Evolutionary conservation across 2,113 vertebrate genomes (phyloP).

Genomic region (Anhinga anhinga): DNA sequence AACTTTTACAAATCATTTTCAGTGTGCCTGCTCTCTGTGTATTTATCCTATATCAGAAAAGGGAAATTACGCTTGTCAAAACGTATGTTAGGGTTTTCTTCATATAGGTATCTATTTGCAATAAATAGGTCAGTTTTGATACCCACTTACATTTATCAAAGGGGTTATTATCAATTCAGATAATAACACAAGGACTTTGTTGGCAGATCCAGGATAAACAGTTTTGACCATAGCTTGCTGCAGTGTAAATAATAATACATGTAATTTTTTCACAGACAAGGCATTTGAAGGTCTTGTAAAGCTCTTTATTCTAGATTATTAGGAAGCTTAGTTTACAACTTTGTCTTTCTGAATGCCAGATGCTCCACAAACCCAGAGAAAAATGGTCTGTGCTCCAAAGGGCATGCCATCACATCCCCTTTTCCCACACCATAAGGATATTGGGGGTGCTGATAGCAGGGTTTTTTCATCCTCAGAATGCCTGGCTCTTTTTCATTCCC

Average conservation of each 20-base stretch:
- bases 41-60: background rate
- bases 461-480: background rate
- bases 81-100: background rate
- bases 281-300: background rate
- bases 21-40: background rate
- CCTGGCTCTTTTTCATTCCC: background rate
- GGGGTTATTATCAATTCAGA: background rate
- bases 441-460: background rate
- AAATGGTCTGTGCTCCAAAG: accelerated
- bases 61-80: background rate
- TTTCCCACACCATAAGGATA: background rate
- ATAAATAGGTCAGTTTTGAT: background rate
- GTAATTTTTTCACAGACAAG: background rate
- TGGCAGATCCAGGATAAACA: background rate
- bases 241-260: background rate
- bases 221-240: background rate
- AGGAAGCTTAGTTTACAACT: background rate
- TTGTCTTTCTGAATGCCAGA: background rate
- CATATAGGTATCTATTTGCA: background rate
- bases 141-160: background rate
- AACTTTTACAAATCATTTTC: background rate
- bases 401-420: background rate
- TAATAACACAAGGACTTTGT: background rate
- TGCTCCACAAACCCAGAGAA: background rate
- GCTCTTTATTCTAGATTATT: background rate